A percentile compares a stretch with the other conserved stretches of the same genome.
These are phyloP conservation scores for Paramormyrops kingsleyae DNA, from an alignment of 2,113 vertebrate genomes.

Conservation along the genomic window DNA sequence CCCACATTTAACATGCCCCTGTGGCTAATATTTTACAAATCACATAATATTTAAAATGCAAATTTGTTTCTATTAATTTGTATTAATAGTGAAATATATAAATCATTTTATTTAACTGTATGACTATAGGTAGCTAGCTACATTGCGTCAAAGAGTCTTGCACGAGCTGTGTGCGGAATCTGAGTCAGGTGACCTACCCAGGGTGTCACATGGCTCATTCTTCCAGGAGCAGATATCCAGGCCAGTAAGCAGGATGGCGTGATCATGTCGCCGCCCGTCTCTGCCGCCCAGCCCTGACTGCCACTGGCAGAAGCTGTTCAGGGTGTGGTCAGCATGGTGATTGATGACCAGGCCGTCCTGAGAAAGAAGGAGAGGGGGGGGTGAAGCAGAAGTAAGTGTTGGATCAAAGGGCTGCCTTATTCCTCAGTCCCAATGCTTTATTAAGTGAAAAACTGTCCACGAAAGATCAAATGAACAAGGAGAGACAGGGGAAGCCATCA, in stretches of 20 bases:
- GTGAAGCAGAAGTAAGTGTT: neutral
- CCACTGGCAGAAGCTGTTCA: constrained; percentile 89
- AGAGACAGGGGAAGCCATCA: neutral
- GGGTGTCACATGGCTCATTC: constrained; percentile 82
- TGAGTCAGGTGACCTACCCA: constrained; percentile 54
- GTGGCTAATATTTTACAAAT: neutral
- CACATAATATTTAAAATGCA: too few relatives aligned
- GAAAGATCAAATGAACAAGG: constrained; percentile 21
- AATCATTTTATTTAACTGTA: neutral
- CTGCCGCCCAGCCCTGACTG: constrained; percentile 73
- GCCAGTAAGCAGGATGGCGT: constrained; percentile 81
- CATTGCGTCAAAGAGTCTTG: neutral
- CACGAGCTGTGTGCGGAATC: neutral
- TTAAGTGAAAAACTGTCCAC: constrained; percentile 17
- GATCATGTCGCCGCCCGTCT: constrained; percentile 76
- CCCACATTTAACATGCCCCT: too few relatives aligned
- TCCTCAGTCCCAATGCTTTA: neutral
- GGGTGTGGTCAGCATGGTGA: constrained; percentile 83
- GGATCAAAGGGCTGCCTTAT: constrained; percentile 9
- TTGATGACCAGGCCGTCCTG: constrained; percentile 78
- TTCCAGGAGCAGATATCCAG: constrained; percentile 91
- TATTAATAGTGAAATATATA: neutral
- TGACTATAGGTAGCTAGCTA: neutral
- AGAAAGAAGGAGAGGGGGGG: neutral
- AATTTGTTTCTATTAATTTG: neutral